Evolutionary conservation across 2,113 vertebrate species (phyloP).

Genomic region (Anarhynchus alexandrinus): DNA sequence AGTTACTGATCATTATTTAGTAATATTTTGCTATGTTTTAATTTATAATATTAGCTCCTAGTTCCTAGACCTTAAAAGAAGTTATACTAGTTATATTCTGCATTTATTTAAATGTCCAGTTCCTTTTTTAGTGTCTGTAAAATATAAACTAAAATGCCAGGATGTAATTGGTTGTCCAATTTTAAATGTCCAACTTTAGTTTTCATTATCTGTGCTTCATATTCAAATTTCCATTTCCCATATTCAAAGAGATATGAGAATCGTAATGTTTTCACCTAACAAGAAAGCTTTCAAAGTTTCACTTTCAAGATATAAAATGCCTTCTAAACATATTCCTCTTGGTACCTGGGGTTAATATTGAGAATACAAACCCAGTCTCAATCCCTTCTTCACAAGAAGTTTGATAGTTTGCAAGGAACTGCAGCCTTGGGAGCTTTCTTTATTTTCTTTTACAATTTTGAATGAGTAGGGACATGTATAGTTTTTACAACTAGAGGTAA

Average conservation of each 20-base stretch:
- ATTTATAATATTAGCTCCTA: background rate
- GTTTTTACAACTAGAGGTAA: background rate
- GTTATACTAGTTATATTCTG: background rate
- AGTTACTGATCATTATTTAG: background rate
- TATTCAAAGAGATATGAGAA: background rate
- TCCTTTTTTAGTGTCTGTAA: background rate
- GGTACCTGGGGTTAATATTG: rapidly evolving
- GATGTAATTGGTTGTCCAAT: background rate
- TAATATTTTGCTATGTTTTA: background rate
- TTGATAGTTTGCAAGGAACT: background rate
- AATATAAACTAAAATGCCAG: background rate
- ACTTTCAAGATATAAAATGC: background rate
- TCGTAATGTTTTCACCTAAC: background rate
- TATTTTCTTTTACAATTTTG: background rate
- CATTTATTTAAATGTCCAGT: background rate
- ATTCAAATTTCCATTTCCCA: background rate
- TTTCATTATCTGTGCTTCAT: background rate
- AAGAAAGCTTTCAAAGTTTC: background rate
- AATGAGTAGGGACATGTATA: background rate
- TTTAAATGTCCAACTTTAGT: background rate
- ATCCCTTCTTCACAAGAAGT: background rate
- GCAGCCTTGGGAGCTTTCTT: background rate
- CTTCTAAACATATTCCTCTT: background rate
- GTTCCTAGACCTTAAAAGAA: background rate
- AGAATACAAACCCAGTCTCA: background rate